A percentile compares a stretch with the other conserved stretches of the same genome.
Conservation (phyloP, 2,797 vertebrate genomes). For the Acestrorhynchus altus region DNA sequence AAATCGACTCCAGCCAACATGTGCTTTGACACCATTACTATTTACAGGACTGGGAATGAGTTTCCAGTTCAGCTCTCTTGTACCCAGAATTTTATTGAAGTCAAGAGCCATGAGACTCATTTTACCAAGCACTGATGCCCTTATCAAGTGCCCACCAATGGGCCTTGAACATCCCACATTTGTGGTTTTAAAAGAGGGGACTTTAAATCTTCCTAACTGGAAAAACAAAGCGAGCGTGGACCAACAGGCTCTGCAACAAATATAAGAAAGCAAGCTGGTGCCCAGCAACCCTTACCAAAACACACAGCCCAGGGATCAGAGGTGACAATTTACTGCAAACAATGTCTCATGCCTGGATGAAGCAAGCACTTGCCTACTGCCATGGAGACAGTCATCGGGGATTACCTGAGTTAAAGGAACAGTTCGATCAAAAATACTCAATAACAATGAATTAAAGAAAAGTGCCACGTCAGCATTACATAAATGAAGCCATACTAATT, state of each 20-base stretch:
- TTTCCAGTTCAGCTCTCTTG: not conserved
- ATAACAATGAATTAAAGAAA: not conserved
- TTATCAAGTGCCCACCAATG: not conserved
- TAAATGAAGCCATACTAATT: not conserved
- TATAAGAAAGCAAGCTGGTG: slow-evolving; percentile 29
- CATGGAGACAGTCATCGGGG: not conserved
- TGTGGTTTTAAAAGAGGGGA: not conserved
- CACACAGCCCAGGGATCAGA: not conserved
- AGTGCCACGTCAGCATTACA: not conserved
- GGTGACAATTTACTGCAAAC: slow-evolving; percentile 50
- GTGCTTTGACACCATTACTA: not conserved
- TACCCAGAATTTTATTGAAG: not conserved
- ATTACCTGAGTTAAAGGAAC: not conserved
- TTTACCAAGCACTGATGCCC: slow-evolving; percentile 1
- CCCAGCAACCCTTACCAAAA: slow-evolving; percentile 21
- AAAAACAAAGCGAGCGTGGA: not conserved
- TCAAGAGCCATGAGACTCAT: slow-evolving; percentile 1
- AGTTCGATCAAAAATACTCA: not conserved
- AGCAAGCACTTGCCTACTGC: slow-evolving; percentile 21
- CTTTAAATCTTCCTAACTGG: not conserved
- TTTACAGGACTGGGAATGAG: not conserved
- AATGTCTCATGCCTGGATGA: not conserved
- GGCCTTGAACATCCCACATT: not conserved
- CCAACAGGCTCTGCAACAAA: not conserved
- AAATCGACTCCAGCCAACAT: not conserved